Conservation (phyloP, 2,113 vertebrate genomes). For the Stictonetta naevosa region DNA sequence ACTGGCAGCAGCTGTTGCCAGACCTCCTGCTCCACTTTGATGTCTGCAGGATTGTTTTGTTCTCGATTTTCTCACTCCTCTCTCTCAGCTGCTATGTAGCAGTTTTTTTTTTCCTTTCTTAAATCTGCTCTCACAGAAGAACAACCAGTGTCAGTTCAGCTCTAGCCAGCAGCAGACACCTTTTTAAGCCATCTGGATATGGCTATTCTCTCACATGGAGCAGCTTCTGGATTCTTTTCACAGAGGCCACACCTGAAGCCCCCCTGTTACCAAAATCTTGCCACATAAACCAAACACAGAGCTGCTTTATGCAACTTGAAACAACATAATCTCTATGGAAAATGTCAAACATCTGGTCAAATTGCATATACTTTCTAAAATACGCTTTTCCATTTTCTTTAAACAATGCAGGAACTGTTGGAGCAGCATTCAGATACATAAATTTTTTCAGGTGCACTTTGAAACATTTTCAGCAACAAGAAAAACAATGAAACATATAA, state of each 20-base stretch:
- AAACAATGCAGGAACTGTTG: not conserved
- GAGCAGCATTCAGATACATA: not conserved
- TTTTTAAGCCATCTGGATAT: not conserved
- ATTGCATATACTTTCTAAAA: not conserved
- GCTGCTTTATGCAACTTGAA: not conserved
- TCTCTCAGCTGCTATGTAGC: not conserved
- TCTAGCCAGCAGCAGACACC: not conserved
- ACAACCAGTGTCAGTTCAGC: not conserved
- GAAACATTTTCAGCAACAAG: not conserved
- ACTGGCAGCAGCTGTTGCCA: not conserved
- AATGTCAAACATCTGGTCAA: not conserved
- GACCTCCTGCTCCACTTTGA: too few relatives aligned
- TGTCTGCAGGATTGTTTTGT: not conserved
- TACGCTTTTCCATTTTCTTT: not conserved
- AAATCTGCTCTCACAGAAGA: not conserved
- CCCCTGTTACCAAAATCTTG: not conserved
- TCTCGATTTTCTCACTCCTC: not conserved
- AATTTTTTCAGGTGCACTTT: fast-evolving
- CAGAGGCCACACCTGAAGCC: too few relatives aligned
- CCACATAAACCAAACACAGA: not conserved
- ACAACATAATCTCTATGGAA: not conserved
- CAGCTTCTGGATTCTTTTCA: too few relatives aligned
- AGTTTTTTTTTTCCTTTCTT: not conserved
- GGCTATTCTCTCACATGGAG: too few relatives aligned
- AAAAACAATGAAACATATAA: not conserved